phyloP scores from a whole-genome alignment of 1,140 invertebrate species.

The Bombus pascuorum region DNA sequence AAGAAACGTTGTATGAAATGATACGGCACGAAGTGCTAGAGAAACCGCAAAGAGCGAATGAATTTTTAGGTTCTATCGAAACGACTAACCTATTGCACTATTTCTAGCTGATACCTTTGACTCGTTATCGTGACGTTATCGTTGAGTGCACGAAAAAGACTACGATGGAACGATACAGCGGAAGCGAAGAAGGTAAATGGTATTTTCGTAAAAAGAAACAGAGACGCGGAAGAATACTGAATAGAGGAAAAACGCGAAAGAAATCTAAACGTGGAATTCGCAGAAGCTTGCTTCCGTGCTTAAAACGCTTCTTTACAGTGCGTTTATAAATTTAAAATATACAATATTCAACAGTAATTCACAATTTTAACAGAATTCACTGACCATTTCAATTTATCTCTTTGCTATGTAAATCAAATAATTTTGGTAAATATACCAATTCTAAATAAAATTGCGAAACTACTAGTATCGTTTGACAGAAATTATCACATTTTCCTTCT shows the following conservation, averaged over 20 bases:
- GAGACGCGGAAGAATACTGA: neutral
- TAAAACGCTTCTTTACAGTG: neutral
- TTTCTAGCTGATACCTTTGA: slow-evolving; percentile 13
- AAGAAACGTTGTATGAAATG: neutral
- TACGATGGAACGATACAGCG: slow-evolving; percentile 11
- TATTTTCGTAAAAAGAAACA: slow-evolving; percentile 25
- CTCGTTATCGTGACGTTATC: slow-evolving; percentile 36
- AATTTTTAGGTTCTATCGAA: neutral
- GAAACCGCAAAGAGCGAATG: neutral
- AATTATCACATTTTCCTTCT: neutral
- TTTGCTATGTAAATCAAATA: too few relatives aligned
- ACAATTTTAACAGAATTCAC: too few relatives aligned
- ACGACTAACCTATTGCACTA: neutral
- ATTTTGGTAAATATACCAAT: too few relatives aligned
- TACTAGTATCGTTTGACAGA: neutral
- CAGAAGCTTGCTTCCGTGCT: neutral
- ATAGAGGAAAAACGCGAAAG: neutral
- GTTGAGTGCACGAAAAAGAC: slow-evolving; percentile 17
- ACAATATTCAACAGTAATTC: too few relatives aligned
- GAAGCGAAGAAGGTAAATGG: slow-evolving; percentile 22
- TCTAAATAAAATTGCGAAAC: too few relatives aligned
- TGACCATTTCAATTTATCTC: too few relatives aligned
- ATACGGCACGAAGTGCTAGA: neutral
- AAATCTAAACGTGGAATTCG: slow-evolving; percentile 24
- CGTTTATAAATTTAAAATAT: slow-evolving; percentile 2